Conservation (phyloP, 2,797 vertebrate species). For the Poecilia wingei region DNA sequence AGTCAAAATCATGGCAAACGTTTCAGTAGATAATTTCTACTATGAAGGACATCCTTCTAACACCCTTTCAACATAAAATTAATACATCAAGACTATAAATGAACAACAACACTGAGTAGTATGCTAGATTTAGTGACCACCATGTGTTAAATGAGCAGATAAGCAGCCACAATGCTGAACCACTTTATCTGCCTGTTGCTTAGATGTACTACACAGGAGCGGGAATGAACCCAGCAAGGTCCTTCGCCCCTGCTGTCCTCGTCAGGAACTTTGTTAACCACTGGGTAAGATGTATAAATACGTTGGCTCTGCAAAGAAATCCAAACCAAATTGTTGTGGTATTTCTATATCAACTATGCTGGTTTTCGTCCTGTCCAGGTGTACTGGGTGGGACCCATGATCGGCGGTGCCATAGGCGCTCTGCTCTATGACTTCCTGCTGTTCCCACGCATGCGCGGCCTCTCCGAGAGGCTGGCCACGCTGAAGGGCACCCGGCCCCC, state of each 20-base stretch:
- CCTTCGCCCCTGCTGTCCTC: conserved; percentile 93
- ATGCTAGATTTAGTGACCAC: background rate
- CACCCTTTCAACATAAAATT: background rate
- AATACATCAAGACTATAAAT: background rate
- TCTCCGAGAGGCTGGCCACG: conserved; percentile 90
- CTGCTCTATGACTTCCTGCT: conserved; percentile 93
- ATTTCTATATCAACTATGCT: background rate
- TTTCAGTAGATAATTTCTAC: background rate
- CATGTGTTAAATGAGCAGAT: background rate
- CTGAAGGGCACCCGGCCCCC: conserved; percentile 86
- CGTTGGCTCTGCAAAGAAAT: background rate
- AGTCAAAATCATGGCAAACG: background rate
- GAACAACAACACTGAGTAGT: no score
- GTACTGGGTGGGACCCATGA: conserved; percentile 95
- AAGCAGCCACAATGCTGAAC: background rate
- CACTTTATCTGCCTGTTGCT: conserved; percentile 25
- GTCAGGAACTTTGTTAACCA: conserved; percentile 93
- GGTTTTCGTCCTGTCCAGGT: conserved; percentile 73
- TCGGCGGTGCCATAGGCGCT: conserved; percentile 88
- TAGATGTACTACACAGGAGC: conserved; percentile 95
- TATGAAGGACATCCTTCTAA: background rate
- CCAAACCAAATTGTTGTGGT: background rate
- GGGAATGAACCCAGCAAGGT: conserved; percentile 95
- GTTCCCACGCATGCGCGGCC: conserved; percentile 88
- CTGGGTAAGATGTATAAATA: conserved; percentile 85